phyloP scores from a whole-genome alignment of 2,888 invertebrate genomes.

The Vannuccia rotundouncinata region DNA sequence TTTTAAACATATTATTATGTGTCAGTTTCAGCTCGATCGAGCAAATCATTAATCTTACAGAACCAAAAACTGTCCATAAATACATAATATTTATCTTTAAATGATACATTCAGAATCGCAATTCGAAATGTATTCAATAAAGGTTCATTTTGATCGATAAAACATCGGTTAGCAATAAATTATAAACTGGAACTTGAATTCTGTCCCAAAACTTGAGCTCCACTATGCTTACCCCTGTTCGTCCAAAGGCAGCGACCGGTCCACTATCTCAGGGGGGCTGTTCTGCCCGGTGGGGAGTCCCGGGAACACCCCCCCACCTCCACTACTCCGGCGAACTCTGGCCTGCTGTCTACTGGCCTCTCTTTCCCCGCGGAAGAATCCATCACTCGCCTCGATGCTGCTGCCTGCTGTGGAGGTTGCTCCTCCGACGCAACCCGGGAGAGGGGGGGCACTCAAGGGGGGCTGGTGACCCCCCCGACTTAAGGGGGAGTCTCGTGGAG shows the following conservation, averaged over 20 bases:
- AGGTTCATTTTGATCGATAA: too few relatives aligned
- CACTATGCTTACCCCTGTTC: slow-evolving; percentile 76
- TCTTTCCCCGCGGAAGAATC: not conserved
- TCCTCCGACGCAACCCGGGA: not conserved
- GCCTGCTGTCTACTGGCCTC: not conserved
- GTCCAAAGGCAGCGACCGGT: slow-evolving; percentile 73
- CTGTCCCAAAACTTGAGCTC: too few relatives aligned
- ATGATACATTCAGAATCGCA: too few relatives aligned
- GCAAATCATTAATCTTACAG: too few relatives aligned
- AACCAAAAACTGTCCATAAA: too few relatives aligned
- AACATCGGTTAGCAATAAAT: too few relatives aligned
- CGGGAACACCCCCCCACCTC: slow-evolving; percentile 55
- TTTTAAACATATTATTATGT: too few relatives aligned
- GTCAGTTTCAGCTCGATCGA: too few relatives aligned
- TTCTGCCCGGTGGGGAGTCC: too few relatives aligned
- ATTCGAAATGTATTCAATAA: too few relatives aligned
- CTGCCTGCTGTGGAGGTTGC: not conserved
- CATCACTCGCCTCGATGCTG: not conserved
- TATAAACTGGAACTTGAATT: too few relatives aligned
- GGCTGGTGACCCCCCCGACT: not conserved
- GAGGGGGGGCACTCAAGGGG: not conserved
- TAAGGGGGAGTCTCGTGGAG: not conserved
- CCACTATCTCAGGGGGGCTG: slow-evolving; percentile 67
- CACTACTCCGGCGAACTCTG: not conserved
- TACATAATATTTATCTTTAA: too few relatives aligned